phyloP scores from a whole-genome alignment of 1,140 invertebrate species.

The Microplitis mediator region DNA sequence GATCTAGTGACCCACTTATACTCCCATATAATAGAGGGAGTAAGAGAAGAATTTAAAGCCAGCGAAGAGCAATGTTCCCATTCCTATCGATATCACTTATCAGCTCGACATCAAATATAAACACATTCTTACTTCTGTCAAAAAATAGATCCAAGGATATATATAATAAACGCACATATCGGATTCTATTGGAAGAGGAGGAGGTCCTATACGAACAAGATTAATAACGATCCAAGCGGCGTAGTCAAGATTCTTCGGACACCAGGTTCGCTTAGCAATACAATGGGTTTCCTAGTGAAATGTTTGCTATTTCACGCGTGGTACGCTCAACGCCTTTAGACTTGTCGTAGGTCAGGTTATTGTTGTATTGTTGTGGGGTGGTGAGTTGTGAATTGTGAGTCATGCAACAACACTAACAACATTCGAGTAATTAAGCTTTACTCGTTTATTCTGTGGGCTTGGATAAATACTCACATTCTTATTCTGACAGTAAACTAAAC shows the following conservation, averaged over 20 bases:
- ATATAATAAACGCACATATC: too few relatives aligned
- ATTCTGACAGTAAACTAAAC: too few relatives aligned
- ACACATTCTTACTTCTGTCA: neutral
- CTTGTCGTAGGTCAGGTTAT: neutral
- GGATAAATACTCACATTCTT: too few relatives aligned
- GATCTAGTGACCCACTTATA: neutral
- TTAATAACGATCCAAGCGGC: neutral
- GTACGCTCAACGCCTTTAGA: neutral
- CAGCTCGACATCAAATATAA: neutral
- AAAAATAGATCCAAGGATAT: neutral
- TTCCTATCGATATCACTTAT: constrained; percentile 4
- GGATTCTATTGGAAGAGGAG: too few relatives aligned
- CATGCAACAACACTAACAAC: too few relatives aligned
- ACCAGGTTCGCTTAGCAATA: too few relatives aligned
- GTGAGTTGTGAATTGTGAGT: too few relatives aligned
- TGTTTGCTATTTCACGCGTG: neutral
- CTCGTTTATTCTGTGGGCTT: too few relatives aligned
- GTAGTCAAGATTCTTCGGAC: neutral
- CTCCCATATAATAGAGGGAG: neutral
- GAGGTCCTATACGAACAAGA: neutral
- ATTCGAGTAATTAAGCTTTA: too few relatives aligned
- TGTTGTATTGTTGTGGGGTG: too few relatives aligned
- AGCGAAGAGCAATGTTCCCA: neutral
- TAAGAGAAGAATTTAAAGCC: neutral
- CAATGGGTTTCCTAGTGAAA: too few relatives aligned